A percentile compares a stretch with the other conserved stretches of the same genome.
These are phyloP conservation scores for Elysia crispata DNA, from an alignment of 2,888 invertebrate species.

Conservation along the genomic window DNA sequence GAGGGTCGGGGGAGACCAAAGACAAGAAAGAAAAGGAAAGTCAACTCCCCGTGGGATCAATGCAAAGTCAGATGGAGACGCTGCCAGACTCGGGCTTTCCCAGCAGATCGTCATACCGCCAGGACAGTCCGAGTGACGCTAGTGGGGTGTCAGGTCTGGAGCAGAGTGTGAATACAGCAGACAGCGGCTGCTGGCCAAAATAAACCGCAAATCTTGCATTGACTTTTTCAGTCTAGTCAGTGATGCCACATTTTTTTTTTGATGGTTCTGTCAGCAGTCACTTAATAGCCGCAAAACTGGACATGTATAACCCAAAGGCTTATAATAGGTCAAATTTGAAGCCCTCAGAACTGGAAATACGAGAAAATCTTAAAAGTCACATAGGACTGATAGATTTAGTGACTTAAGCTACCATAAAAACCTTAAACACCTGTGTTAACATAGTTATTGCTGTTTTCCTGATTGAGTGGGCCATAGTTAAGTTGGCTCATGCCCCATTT, in stretches of 20 bases:
- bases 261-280: background rate
- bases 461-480: no score
- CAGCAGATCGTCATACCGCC: constrained; percentile 39
- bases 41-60: no score
- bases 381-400: no score
- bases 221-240: background rate
- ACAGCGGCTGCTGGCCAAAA: constrained; percentile 48
- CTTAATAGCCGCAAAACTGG: background rate
- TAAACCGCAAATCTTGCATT: background rate
- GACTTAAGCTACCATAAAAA: no score
- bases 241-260: background rate
- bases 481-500: background rate
- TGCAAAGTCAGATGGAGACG: background rate
- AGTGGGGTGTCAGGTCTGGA: constrained; percentile 35
- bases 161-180: constrained; percentile 39
- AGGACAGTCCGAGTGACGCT: constrained; percentile 39
- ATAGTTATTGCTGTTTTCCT: no score
- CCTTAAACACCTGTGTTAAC: no score
- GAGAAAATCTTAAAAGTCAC: no score
- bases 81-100: constrained; percentile 41
- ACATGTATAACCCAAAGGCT: no score
- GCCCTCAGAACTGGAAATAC: no score
- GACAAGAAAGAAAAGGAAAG: no score
- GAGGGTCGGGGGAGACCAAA: no score
- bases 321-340: no score